A percentile compares a stretch with the other conserved stretches of the same genome.
Evolutionary conservation across 2,113 vertebrate species (phyloP).

Genomic region (Raja brachyura): DNA sequence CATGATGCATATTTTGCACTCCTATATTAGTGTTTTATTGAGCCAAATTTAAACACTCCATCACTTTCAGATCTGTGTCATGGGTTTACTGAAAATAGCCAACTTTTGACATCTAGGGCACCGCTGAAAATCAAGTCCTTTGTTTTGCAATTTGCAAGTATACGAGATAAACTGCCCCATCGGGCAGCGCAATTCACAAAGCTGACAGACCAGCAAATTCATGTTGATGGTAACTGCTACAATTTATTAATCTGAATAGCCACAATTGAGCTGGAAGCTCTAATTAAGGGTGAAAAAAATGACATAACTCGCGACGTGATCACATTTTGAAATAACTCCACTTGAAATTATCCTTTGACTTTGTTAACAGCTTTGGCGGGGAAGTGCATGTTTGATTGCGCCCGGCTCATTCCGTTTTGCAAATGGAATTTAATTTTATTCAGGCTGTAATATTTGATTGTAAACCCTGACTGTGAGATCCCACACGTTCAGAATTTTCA

Average conservation of each 20-base stretch:
- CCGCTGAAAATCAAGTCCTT: not conserved
- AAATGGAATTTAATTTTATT: not conserved
- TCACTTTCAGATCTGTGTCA: slow-evolving; percentile 27
- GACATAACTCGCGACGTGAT: not conserved
- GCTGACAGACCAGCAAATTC: slow-evolving; percentile 25
- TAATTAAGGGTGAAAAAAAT: not conserved
- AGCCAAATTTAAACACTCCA: not conserved
- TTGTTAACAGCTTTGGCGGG: not conserved
- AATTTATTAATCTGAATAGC: slow-evolving; percentile 2
- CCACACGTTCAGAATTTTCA: not conserved
- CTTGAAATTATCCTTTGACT: not conserved
- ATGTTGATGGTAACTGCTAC: not conserved
- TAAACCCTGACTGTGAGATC: not conserved
- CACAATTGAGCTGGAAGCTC: not conserved
- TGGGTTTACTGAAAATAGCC: not conserved
- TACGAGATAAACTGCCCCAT: slow-evolving; percentile 16
- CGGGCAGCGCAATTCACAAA: not conserved
- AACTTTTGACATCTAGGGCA: not conserved
- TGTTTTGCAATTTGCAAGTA: not conserved
- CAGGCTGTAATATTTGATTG: not conserved
- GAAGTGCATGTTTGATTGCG: not conserved
- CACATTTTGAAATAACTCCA: not conserved
- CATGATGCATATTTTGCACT: not conserved
- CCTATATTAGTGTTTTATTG: not conserved
- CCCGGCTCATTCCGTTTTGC: not conserved